Conservation (phyloP, 64 coral and sea anemone species). For the Dendrophyllia cribrosa region DNA sequence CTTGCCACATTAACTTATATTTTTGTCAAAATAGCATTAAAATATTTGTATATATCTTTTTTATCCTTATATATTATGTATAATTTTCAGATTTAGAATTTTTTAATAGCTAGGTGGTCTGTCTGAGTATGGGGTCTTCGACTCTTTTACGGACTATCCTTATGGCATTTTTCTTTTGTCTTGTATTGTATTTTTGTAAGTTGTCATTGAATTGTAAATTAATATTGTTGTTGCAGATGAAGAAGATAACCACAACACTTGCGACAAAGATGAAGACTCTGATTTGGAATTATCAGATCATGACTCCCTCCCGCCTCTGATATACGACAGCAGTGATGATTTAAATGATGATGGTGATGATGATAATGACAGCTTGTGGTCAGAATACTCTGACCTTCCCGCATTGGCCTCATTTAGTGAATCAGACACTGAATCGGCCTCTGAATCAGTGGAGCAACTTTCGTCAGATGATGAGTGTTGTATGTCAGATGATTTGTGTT, state of each 20-base stretch:
- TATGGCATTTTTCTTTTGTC: no score
- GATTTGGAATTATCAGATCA: neutral
- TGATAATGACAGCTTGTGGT: neutral
- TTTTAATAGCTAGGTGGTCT: no score
- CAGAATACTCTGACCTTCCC: neutral
- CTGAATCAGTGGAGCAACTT: neutral
- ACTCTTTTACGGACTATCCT: no score
- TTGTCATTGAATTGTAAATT: no score
- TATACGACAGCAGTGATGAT: conserved; percentile 24
- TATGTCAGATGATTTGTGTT: neutral
- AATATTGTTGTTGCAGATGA: neutral
- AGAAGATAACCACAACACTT: neutral
- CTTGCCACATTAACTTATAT: no score
- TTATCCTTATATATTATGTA: no score
- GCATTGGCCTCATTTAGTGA: neutral
- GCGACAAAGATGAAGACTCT: neutral
- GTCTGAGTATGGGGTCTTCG: no score
- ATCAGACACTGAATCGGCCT: conserved; percentile 9
- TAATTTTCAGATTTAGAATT: no score
- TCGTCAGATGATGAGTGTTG: neutral
- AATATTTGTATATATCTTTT: no score
- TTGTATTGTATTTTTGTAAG: no score
- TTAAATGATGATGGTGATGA: neutral
- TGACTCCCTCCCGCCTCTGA: neutral
- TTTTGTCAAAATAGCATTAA: no score